Conservation (phyloP, 2,113 vertebrate genomes). For the Nannobrachium achirus region DNA sequence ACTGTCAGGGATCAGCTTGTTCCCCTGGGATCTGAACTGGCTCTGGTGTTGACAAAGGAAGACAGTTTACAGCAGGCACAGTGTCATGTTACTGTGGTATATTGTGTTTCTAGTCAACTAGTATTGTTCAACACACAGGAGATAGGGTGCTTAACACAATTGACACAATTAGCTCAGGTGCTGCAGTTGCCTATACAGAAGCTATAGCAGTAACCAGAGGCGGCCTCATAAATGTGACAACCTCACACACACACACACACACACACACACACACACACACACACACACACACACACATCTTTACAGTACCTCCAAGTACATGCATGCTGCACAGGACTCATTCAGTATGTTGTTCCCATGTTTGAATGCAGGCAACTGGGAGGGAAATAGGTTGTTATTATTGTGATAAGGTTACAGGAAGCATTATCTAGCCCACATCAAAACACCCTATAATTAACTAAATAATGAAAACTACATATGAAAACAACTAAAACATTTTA, state of each 20-base stretch:
- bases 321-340: constrained; percentile 74
- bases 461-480: too few relatives aligned
- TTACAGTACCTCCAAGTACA: constrained; percentile 77
- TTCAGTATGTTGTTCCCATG: constrained; percentile 66
- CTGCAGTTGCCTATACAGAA: too few relatives aligned
- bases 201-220: not conserved
- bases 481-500: not conserved
- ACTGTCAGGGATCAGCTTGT: constrained; percentile 67
- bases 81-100: not conserved
- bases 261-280: not conserved
- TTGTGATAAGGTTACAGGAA: not conserved
- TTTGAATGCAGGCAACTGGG: constrained; percentile 77
- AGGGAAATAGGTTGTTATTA: not conserved
- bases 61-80: too few relatives aligned
- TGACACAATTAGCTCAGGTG: too few relatives aligned
- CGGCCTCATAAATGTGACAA: not conserved
- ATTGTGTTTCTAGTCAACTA: not conserved
- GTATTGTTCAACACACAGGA: constrained; percentile 2
- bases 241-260: not conserved
- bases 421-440: not conserved
- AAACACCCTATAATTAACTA: too few relatives aligned
- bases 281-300: not conserved
- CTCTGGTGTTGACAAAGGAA: constrained; percentile 46
- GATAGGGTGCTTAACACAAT: not conserved
- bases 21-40: constrained; percentile 75